These are phyloP conservation scores for Formicarius rufipectus DNA, from an alignment of 2,113 vertebrate species.

Conservation along the genomic window DNA sequence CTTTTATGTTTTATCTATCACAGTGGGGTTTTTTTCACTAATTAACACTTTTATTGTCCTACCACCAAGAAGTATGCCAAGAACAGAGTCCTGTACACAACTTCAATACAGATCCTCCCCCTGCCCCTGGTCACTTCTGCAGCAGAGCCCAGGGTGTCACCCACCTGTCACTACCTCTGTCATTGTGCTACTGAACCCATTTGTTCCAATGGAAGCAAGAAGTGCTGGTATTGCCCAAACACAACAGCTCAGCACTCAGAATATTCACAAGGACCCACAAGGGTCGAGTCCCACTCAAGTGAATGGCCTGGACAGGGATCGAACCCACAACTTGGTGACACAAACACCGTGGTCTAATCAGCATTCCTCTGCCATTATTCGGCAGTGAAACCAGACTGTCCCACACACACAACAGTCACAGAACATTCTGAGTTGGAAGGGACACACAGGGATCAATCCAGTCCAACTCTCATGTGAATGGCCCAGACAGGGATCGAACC, in stretches of 20 bases:
- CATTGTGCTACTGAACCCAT: neutral
- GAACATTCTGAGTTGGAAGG: neutral
- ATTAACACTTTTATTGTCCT: neutral
- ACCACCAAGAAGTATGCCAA: neutral
- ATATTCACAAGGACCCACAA: neutral
- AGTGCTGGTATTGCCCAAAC: neutral
- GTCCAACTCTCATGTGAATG: no score
- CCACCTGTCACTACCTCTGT: neutral
- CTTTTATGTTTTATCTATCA: neutral
- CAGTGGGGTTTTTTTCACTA: neutral
- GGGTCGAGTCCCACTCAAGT: neutral
- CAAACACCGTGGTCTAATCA: neutral
- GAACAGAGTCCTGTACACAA: no score
- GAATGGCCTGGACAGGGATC: fast-evolving
- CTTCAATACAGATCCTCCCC: neutral
- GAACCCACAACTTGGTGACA: fast-evolving
- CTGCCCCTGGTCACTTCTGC: neutral
- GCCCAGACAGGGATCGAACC: fast-evolving
- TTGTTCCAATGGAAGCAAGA: neutral
- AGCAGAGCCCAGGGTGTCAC: neutral
- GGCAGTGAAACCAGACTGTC: no score
- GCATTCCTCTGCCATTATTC: no score
- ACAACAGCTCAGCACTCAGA: neutral
- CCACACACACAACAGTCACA: neutral
- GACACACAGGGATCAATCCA: neutral